phyloP scores from a whole-genome alignment of 1,140 invertebrate species.

The Apis dorsata region DNA sequence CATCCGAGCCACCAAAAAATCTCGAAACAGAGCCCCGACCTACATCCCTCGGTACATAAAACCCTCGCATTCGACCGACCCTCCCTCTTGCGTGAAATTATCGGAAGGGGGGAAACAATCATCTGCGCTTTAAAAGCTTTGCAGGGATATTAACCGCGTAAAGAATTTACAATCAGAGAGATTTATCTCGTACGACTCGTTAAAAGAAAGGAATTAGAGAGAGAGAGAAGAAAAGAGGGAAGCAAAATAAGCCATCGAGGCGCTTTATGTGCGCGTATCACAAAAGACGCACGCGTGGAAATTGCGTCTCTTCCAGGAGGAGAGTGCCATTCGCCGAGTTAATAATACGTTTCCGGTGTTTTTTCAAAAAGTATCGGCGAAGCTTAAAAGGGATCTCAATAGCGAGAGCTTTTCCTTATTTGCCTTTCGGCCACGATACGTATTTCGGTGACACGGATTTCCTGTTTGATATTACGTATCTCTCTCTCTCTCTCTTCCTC shows the following conservation, averaged over 20 bases:
- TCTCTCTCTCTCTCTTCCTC: too few relatives aligned
- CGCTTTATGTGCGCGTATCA: slow-evolving; percentile 14
- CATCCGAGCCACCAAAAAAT: background rate
- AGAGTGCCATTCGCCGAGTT: slow-evolving; percentile 4
- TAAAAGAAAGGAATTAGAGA: background rate
- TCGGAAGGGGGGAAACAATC: background rate
- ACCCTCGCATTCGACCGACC: background rate
- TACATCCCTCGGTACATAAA: background rate
- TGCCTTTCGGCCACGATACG: slow-evolving; percentile 11
- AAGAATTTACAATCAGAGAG: background rate
- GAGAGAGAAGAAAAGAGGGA: background rate
- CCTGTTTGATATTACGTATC: slow-evolving; percentile 49
- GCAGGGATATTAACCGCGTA: background rate
- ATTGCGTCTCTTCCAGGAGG: background rate
- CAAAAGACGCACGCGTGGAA: slow-evolving; percentile 14
- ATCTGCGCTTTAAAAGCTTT: background rate
- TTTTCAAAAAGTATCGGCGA: slow-evolving; percentile 7
- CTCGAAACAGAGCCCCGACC: background rate
- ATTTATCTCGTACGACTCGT: background rate
- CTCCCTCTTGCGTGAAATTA: background rate
- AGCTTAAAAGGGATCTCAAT: slow-evolving; percentile 12
- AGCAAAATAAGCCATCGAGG: slow-evolving; percentile 27
- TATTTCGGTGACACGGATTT: slow-evolving; percentile 53
- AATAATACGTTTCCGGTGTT: slow-evolving; percentile 42
- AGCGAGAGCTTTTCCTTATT: slow-evolving; percentile 3